A percentile compares a stretch with the other conserved stretches of the same genome.
Evolutionary conservation across 1,140 invertebrate genomes (phyloP).

Genomic region (Neuroterus valhalla): DNA sequence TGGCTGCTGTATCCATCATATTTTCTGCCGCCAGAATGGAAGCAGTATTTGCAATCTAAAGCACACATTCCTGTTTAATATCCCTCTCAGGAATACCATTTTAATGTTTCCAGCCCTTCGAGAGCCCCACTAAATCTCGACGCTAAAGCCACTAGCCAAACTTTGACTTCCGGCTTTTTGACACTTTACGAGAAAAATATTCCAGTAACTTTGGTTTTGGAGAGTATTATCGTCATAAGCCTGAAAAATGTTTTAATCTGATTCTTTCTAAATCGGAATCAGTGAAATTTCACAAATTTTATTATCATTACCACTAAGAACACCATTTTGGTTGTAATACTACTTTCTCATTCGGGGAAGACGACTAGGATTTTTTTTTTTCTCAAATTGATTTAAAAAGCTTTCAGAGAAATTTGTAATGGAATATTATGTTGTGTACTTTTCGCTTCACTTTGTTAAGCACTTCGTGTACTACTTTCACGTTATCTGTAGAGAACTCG

Average conservation of each 20-base stretch:
- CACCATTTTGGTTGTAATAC: no score
- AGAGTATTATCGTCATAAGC: no score
- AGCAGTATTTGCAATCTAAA: constrained; percentile 33
- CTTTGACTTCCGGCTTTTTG: not conserved
- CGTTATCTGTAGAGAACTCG: constrained; percentile 3
- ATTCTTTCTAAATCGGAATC: no score
- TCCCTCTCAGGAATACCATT: not conserved
- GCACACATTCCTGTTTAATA: not conserved
- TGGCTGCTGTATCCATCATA: constrained; percentile 59
- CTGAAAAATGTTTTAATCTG: no score
- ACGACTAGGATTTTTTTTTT: not conserved
- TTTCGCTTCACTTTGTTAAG: constrained; percentile 21
- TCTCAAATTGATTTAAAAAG: not conserved
- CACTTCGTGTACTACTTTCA: constrained; percentile 25
- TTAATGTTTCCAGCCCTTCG: not conserved
- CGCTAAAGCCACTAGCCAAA: not conserved
- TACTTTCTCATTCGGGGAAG: not conserved
- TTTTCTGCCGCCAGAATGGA: constrained; percentile 46
- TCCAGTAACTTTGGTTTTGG: not conserved
- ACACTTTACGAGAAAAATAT: not conserved
- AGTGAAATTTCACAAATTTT: no score
- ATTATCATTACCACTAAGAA: no score
- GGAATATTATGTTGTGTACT: constrained; percentile 22
- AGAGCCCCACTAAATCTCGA: not conserved
- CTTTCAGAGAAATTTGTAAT: not conserved